Percentiles rank a stretch among this genome's conserved stretches.
These are phyloP conservation scores for Chelonoidis abingdonii DNA, from an alignment of 2,113 vertebrate genomes.

Conservation along the genomic window DNA sequence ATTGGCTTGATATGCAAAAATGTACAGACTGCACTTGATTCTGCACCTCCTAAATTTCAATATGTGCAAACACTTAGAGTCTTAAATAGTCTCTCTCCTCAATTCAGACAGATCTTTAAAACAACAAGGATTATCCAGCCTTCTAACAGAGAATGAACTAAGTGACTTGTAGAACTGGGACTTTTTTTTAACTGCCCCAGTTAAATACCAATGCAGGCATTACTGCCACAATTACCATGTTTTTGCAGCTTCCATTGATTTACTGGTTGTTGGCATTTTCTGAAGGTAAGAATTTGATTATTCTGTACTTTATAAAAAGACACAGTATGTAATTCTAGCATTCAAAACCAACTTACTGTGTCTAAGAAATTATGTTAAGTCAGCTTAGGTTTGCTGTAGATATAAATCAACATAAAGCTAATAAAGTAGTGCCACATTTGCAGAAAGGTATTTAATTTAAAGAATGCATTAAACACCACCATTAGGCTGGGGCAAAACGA, in stretches of 20 bases:
- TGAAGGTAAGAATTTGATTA: constrained; percentile 63
- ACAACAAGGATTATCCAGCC: constrained; percentile 67
- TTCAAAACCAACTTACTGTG: constrained; percentile 57
- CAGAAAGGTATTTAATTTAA: constrained; percentile 60
- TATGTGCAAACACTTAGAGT: constrained; percentile 67
- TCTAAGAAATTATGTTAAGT: constrained; percentile 63
- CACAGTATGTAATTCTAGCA: constrained; percentile 60
- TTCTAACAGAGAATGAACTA: constrained; percentile 68
- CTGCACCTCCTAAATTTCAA: constrained; percentile 62
- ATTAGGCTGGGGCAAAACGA: constrained; percentile 56
- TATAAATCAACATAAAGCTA: constrained; percentile 65
- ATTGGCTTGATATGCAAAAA: constrained; percentile 72
- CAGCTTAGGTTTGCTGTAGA: constrained; percentile 65
- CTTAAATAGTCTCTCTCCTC: constrained; percentile 52
- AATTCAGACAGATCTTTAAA: constrained; percentile 63
- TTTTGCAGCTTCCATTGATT: constrained; percentile 72
- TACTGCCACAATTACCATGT: constrained; percentile 68
- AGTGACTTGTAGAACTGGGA: constrained; percentile 63
- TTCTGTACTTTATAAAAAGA: constrained; percentile 52
- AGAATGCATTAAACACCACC: constrained; percentile 55
- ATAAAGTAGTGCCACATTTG: constrained; percentile 69
- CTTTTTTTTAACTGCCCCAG: constrained; percentile 53
- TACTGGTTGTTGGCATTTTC: constrained; percentile 66
- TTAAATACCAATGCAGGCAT: constrained; percentile 74
- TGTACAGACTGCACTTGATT: constrained; percentile 76